Evolutionary conservation across 2,113 vertebrate genomes (phyloP), one percentile per base, ranked within the genome.

Genomic region (Patagioenas fasciata): DNA sequence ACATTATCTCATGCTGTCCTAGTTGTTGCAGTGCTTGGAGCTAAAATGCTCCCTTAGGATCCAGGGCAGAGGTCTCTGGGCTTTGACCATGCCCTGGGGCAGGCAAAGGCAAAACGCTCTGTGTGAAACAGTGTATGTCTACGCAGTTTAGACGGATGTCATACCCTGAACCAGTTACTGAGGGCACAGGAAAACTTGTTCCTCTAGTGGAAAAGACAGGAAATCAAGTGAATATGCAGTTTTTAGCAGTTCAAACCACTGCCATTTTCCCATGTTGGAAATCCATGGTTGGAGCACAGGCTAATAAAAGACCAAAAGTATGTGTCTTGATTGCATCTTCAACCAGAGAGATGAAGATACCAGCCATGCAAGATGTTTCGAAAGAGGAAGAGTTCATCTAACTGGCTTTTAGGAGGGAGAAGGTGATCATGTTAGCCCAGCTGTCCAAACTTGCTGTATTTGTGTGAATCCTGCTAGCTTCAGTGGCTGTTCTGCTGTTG

Each of bases 1-100:
- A 85, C 71, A 91, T 96, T 85, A 85, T 87, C 94, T 97, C 92
- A 95, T 87, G 74, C 36, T 60, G 78, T 60, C 80, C 38, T 67
- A 26, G 71, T 75, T 87, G 42, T 62, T 81, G 32, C 10, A 62
- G 7, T 12, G 57, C 60, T 72, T 75, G 72, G 50, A 80, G 72
- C 24, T 82, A 23, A 93, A 96, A 34, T 69, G 28, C 28, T 96
- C 73, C 80, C 85, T 85, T 32, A 88, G 89, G 77, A 80, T 80
- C 28, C 53, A 66, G 75, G 34, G 36, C 57, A 94, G 85, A 91
- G 53, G 16, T 44, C 81, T 83, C 78, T 53, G 60, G 57, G 48
- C 54, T 85, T 91, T 71, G 71, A 6, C 40, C 65, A 17, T 50
- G 21, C 51, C 73, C 67, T 50, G 53, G 69, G 74, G 36, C n/a